Evolutionary conservation across 2,797 vertebrate species (phyloP), one percentile per base, ranked within the genome.

Genomic region (Smutsia gigantea): DNA sequence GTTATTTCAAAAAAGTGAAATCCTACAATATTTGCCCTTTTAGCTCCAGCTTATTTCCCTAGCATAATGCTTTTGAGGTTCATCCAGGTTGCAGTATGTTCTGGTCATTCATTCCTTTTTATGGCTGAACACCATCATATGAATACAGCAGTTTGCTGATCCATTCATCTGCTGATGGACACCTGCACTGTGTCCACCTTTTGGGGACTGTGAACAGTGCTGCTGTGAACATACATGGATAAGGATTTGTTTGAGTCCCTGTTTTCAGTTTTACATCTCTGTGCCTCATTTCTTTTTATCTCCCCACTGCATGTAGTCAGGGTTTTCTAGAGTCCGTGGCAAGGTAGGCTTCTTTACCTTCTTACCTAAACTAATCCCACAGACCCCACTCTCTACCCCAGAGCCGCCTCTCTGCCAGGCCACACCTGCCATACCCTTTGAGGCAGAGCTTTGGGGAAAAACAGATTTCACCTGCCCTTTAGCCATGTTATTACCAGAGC

Each of bases 51-150:
- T 29, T 34, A 12, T 68, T 15, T 63, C 87, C 51, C 12, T 39
- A 72, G 49, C 21, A 13, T 39, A 17, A 7, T 7, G 12, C 17
- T 72, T 57, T 11, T n/a, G 53, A 15, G 37, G 19, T 12, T 23
- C 57, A 34, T 1, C 29, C 82, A 17, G 0, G 3, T 37, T 2
- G 4, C 12, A 13, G 42, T 39, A 29, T 0, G 1, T 1, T 10
- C 37, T 59, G 37, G 46, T 8, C 19, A 19, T 37, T 4, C 1
- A 0, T n/a, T 55, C 39, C 72, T 46, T 49, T 13, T 18, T 10
- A 15, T 12, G 66, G 29, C 23, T 8, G n/a, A 74, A n/a, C 79
- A 14, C 39, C 59, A 3, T 14, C 1, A 0, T 2, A 13, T 15
- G 57, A 29, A 2, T 14, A 9, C 0, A 59, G 15, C 23, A n/a